Evolutionary conservation across 2,888 invertebrate species (phyloP).

Genomic region (Cerastis leucographa): DNA sequence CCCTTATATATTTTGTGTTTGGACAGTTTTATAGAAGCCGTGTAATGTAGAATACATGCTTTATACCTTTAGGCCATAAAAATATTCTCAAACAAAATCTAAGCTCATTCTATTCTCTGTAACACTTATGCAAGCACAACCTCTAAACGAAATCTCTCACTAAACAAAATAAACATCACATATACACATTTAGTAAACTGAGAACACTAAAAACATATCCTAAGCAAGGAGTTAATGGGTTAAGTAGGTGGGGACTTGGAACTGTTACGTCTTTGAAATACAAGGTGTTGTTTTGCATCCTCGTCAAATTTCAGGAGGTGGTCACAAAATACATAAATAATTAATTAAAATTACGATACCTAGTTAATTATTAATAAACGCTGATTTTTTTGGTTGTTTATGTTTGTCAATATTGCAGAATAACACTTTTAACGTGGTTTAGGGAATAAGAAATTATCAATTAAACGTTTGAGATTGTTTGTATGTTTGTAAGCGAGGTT

Average conservation of each 20-base stretch:
- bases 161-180: conserved; percentile 53
- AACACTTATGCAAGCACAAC: conserved; percentile 11
- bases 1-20: background rate
- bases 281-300: too few species aligned
- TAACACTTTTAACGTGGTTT: too few species aligned
- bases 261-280: conserved; percentile 80
- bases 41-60: background rate
- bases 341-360: too few species aligned
- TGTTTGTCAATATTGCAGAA: too few species aligned
- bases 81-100: background rate
- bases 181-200: conserved; percentile 45
- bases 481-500: too few species aligned
- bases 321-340: too few species aligned
- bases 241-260: conserved; percentile 79
- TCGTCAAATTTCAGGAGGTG: too few species aligned
- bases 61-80: background rate
- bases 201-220: conserved; percentile 75
- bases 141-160: conserved; percentile 37
- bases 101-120: background rate
- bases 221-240: conserved; percentile 79
- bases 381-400: too few species aligned
- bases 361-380: too few species aligned
- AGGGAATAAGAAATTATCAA: too few species aligned
- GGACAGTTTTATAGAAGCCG: background rate
- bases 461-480: too few species aligned